A percentile compares a stretch with the other conserved stretches of the same genome.
phyloP scores from a whole-genome alignment of 1,140 invertebrate genomes.

The Sycophaga agraensis region DNA sequence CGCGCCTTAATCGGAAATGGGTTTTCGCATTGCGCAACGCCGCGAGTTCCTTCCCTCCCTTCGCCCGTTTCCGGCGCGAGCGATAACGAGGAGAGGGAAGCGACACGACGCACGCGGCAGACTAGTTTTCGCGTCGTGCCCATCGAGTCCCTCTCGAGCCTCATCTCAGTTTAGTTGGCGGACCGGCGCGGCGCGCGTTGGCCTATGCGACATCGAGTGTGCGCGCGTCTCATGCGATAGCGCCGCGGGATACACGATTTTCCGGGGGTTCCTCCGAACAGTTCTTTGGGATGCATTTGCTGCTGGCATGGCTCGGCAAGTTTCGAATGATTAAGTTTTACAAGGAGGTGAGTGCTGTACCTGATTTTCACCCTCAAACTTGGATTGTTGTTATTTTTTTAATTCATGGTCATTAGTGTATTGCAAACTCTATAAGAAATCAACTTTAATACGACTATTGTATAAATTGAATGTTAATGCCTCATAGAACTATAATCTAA shows the following conservation, averaged over 20 bases:
- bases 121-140: constrained; percentile 18
- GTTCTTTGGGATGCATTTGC: constrained; percentile 10
- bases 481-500: not conserved
- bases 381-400: not conserved
- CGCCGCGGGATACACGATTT: no score
- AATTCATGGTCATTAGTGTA: not conserved
- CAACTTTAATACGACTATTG: no score
- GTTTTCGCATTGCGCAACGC: no score
- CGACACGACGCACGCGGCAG: constrained; percentile 1
- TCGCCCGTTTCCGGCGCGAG: no score
- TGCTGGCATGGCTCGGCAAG: not conserved
- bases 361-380: not conserved
- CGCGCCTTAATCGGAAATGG: no score
- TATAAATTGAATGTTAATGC: not conserved
- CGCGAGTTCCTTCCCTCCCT: no score
- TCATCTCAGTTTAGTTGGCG: not conserved
- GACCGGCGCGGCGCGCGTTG: not conserved
- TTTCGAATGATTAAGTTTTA: constrained; percentile 26
- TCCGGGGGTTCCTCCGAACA: no score
- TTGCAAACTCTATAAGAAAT: no score
- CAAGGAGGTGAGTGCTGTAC: constrained; percentile 4
- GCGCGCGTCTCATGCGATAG: no score
- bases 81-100: constrained; percentile 1
- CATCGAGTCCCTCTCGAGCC: not conserved
- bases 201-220: no score